Percentiles rank a stretch among this genome's conserved stretches.
Evolutionary conservation across 2,797 vertebrate genomes (phyloP).

Genomic region (Chromobotia macracanthus): DNA sequence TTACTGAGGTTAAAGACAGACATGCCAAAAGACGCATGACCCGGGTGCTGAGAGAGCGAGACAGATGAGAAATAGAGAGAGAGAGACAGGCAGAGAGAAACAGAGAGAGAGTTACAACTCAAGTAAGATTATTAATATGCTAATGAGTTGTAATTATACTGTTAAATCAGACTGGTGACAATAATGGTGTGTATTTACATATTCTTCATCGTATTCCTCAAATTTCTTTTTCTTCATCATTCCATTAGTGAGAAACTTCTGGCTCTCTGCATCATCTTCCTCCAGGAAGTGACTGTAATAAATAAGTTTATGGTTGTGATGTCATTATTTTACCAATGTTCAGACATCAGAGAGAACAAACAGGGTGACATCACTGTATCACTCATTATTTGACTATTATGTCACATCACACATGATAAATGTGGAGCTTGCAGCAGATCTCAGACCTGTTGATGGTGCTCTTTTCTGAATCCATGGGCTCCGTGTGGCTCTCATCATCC

Average conservation of each 20-base stretch:
- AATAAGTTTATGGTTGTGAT: too few relatives aligned
- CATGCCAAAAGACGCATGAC: conserved; percentile 92
- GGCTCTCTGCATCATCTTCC: conserved; percentile 85
- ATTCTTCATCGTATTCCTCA: conserved; percentile 89
- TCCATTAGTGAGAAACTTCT: conserved; percentile 91
- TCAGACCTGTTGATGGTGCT: conserved; percentile 85
- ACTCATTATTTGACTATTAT: too few relatives aligned
- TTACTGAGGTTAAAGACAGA: conserved; percentile 97
- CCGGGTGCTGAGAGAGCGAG: conserved; percentile 83
- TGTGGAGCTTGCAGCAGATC: too few relatives aligned
- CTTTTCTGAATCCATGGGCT: conserved; percentile 82
- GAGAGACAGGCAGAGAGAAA: too few relatives aligned
- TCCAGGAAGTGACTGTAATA: conserved; percentile 81
- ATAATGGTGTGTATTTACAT: conserved; percentile 79
- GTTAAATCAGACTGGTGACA: not conserved
- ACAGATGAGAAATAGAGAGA: too few relatives aligned
- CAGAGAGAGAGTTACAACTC: conserved; percentile 30
- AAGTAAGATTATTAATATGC: not conserved
- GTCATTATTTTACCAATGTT: too few relatives aligned
- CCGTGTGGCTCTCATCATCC: conserved; percentile 82
- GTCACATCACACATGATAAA: too few relatives aligned
- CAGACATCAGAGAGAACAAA: too few relatives aligned
- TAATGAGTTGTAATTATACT: too few relatives aligned
- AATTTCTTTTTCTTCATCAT: conserved; percentile 88
- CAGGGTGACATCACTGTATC: too few relatives aligned